These are phyloP conservation scores for Ceratina japonica DNA, from an alignment of 1,140 invertebrate genomes.

Conservation along the genomic window DNA sequence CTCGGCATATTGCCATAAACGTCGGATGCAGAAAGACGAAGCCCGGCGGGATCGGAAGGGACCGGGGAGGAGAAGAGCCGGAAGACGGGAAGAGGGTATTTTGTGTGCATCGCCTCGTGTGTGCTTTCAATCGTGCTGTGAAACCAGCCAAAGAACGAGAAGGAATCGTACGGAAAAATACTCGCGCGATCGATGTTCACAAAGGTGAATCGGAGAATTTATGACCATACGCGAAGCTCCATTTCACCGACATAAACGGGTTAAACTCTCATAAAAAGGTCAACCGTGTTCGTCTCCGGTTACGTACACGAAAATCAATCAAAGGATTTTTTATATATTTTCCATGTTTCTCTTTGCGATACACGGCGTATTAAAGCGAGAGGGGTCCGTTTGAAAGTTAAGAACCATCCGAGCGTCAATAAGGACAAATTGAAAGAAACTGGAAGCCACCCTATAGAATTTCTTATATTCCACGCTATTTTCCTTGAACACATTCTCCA, in stretches of 20 bases:
- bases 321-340: no score
- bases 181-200: neutral
- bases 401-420: no score
- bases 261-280: neutral
- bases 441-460: no score
- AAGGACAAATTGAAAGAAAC: no score
- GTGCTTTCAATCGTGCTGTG: slow-evolving; percentile 27
- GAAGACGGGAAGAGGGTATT: slow-evolving; percentile 17
- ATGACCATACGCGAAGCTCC: neutral
- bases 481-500: no score
- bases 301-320: no score
- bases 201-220: slow-evolving; percentile 23
- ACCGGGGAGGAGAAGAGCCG: slow-evolving; percentile 9
- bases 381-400: no score
- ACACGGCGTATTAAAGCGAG: no score
- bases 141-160: slow-evolving; percentile 8
- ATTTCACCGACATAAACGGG: neutral
- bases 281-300: no score
- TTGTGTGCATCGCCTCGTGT: slow-evolving; percentile 26
- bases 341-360: no score
- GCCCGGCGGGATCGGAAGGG: slow-evolving; percentile 18
- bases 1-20: slow-evolving; percentile 54
- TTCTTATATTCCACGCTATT: no score
- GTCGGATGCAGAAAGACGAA: slow-evolving; percentile 21
- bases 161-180: slow-evolving; percentile 1